Base-by-base conservation (phyloP, 2,113 vertebrate genomes). In the Mus pahari region DNA sequence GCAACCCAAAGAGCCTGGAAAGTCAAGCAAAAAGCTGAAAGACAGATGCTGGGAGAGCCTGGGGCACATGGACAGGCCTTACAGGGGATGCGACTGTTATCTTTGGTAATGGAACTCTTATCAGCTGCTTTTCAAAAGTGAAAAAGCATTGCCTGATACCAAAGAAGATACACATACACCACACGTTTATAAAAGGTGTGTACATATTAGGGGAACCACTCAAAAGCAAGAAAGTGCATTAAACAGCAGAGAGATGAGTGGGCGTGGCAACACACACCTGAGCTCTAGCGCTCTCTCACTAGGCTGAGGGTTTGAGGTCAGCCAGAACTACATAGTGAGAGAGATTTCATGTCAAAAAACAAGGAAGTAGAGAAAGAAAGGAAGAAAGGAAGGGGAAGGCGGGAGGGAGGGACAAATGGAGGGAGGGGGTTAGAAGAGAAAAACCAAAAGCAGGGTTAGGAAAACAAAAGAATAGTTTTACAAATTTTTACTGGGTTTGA, bases 31-130 rank as follows among this genome's bases (percentile, higher is more conserved):
- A 92, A 92, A 39, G 36, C 26, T 26, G 7, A 24, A 89, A 94
- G n/a, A 42, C 81, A 87, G 45, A 55, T 68, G 58, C 31, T 79
- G 4, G 36, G 50, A 55, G 64, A 81, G 77, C 26, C 64, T 62
- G 86, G 36, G 22, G 33, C 70, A 45, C 55, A 36, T 19, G 24
- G 42, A 48, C 50, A 75, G n/a, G 60, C 26, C 36, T 78, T 7
- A 26, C 0, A 24, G 7, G 42, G 66, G 42, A 39, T 33, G 62
- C 20, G 53, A 73, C 24, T 33, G 36, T 36, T 88, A 68, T 39
- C 94, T 94, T 60, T 96, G 66, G 16, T 93, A 90, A 83, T 14
- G 14, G 36, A 73, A 94, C 71, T 39, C 73, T 95, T 68, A 14
- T 19, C 83, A 95, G 33, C 13, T 71, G n/a, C 48, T 55, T 88